Evolutionary conservation across 2,113 vertebrate genomes (phyloP), one percentile per base, ranked within the genome.

Genomic region (Sitta europaea): DNA sequence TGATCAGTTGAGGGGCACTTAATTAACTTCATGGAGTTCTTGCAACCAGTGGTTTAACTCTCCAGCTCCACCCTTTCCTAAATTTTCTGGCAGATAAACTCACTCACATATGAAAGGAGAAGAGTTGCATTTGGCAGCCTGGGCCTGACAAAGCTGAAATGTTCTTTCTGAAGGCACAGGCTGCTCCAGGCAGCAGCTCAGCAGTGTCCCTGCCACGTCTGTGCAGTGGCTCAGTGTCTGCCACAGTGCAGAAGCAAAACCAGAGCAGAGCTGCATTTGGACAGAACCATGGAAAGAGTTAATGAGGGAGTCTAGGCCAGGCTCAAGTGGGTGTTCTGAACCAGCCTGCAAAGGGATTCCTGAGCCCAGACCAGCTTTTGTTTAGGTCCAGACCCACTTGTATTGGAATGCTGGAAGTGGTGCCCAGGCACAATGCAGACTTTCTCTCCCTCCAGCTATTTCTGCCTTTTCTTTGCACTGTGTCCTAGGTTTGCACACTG

Each of bases 311-410:
- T 3, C 25, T 28, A 62, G 81, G 61, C 76, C 78, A 45, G 61
- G 54, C 61, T 76, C 62, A 24, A 84, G 94, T 79, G 96, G 95
- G 94, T 84, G 95, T 82, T 75, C 61, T 31, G 80, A 89, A n/a
- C 59, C 68, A 78, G 61, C 18, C 76, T 80, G 79, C 90, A 75
- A 21, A 43, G 42, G 48, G 90, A 94, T 91, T 93, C 77, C 88
- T 75, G 54, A 89, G 83, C 84, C 90, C 77, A 94, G 57, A 77
- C 2, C 93, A 75, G 83, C 88, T 91, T 93, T 96, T 97, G 90
- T 92, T 84, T 9, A 36, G 81, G 82, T 45, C 67, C 53, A 82
- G 85, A 85, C 95, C 93, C 95, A 86, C 84, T 77, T 45, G 63
- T 47, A 45, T 11, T 78, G 85, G 85, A 87, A 87, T 87, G 74